A percentile compares a stretch with the other conserved stretches of the same genome.
These are phyloP conservation scores for Tretioscincus oriximinensis DNA, from an alignment of 2,113 vertebrate genomes.

Conservation along the genomic window DNA sequence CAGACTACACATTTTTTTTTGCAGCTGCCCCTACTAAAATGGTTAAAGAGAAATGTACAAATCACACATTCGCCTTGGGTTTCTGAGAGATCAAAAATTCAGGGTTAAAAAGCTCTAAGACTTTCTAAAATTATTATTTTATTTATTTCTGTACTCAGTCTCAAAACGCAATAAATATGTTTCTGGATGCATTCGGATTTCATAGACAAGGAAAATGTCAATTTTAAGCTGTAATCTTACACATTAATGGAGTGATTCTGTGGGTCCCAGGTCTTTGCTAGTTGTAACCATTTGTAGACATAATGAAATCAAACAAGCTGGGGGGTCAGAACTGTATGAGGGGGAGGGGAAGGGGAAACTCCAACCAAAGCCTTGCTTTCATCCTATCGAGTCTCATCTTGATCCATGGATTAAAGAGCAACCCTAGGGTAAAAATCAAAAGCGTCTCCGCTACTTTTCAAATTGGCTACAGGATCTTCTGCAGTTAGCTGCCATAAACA, in stretches of 20 bases:
- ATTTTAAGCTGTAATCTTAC: conserved; percentile 23
- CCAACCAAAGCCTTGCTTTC: too few relatives aligned
- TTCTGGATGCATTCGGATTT: neutral
- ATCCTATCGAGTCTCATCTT: too few relatives aligned
- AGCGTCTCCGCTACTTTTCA: too few relatives aligned
- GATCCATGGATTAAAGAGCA: too few relatives aligned
- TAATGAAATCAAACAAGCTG: neutral
- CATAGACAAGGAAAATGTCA: neutral
- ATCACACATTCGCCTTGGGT: neutral
- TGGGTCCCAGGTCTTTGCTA: neutral
- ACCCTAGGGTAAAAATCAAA: too few relatives aligned
- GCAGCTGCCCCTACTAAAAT: neutral
- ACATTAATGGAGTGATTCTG: neutral
- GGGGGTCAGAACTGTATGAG: too few relatives aligned
- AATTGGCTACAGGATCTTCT: too few relatives aligned
- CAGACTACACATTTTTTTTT: too few relatives aligned
- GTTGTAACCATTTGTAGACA: neutral
- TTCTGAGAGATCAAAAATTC: conserved; percentile 11
- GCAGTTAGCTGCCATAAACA: neutral
- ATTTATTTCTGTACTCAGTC: neutral
- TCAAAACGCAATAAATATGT: neutral
- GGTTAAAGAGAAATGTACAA: neutral
- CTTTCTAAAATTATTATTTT: too few relatives aligned
- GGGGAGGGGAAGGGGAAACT: too few relatives aligned
- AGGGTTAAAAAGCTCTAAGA: neutral